phyloP scores from a whole-genome alignment of 1,140 invertebrate genomes.

The Teleogryllus occipitalis region DNA sequence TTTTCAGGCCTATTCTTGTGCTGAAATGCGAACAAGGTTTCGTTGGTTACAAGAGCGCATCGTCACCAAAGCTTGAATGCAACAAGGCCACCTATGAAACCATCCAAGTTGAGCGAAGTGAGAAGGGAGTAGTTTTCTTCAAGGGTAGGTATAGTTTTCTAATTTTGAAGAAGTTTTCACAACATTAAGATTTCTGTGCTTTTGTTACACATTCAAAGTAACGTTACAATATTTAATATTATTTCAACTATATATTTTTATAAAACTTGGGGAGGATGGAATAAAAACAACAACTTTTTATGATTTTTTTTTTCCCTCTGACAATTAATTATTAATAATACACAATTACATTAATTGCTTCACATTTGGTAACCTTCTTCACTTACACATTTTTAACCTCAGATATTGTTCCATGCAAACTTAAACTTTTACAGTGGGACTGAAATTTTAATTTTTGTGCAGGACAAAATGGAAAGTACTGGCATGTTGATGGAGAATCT shows the following conservation, averaged over 20 bases:
- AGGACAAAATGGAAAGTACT: constrained; percentile 91
- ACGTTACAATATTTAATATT: background rate
- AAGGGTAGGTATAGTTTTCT: constrained; percentile 58
- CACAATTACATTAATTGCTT: too few species aligned
- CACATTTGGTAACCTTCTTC: too few species aligned
- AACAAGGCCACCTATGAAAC: constrained; percentile 93
- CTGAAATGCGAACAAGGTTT: constrained; percentile 94
- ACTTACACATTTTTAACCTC: background rate
- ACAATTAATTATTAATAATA: background rate
- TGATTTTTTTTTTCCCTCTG: background rate
- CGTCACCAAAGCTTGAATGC: constrained; percentile 80
- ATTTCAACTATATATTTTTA: background rate
- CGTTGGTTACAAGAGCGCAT: constrained; percentile 79
- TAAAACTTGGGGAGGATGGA: too few species aligned
- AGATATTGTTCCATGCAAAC: background rate
- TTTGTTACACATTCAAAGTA: too few species aligned
- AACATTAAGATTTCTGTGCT: too few species aligned
- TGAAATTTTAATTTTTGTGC: constrained; percentile 13
- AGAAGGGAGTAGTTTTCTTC: constrained; percentile 83
- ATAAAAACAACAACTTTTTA: background rate
- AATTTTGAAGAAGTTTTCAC: too few species aligned
- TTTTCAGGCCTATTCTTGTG: constrained; percentile 74
- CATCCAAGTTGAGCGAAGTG: constrained; percentile 80
- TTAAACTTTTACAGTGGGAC: background rate
- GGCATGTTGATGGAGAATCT: constrained; percentile 78